Evolutionary conservation across 1,140 invertebrate species (phyloP).

Genomic region (Drosophila ironensis): DNA sequence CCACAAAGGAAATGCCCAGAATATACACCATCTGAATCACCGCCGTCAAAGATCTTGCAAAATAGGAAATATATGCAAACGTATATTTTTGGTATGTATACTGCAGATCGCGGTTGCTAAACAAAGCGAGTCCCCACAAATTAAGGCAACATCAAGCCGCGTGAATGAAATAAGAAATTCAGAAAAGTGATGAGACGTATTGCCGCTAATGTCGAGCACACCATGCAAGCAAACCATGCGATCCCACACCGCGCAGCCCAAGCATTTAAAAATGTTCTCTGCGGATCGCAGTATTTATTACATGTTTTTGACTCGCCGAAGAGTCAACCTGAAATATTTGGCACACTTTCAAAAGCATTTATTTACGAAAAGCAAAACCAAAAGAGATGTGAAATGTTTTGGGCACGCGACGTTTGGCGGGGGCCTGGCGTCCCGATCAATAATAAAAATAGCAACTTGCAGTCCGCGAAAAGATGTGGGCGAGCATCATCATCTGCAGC

Average conservation of each 20-base stretch:
- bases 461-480: conserved; percentile 31
- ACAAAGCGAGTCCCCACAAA: conserved; percentile 56
- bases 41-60: conserved; percentile 46
- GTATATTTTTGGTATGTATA: no score
- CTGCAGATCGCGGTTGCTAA: conserved; percentile 23
- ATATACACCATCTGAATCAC: conserved; percentile 42
- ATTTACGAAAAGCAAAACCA: no score
- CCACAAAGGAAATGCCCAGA: conserved; percentile 58
- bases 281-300: conserved; percentile 38
- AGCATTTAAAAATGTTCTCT: conserved; percentile 3
- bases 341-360: conserved; percentile 55
- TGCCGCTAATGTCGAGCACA: no score
- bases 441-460: conserved; percentile 47
- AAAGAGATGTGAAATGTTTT: no score
- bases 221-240: no score
- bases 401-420: conserved; percentile 47
- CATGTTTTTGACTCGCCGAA: conserved; percentile 46
- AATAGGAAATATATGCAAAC: conserved; percentile 57
- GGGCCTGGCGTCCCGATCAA: conserved; percentile 31
- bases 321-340: conserved; percentile 61
- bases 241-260: background rate
- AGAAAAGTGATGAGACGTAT: conserved; percentile 37
- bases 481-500: conserved; percentile 15
- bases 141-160: conserved; percentile 58
- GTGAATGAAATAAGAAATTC: conserved; percentile 37